Percentiles rank a stretch among this genome's conserved stretches.
Conservation (phyloP, 2,888 invertebrate species). For the Oscheius myriophilus region DNA sequence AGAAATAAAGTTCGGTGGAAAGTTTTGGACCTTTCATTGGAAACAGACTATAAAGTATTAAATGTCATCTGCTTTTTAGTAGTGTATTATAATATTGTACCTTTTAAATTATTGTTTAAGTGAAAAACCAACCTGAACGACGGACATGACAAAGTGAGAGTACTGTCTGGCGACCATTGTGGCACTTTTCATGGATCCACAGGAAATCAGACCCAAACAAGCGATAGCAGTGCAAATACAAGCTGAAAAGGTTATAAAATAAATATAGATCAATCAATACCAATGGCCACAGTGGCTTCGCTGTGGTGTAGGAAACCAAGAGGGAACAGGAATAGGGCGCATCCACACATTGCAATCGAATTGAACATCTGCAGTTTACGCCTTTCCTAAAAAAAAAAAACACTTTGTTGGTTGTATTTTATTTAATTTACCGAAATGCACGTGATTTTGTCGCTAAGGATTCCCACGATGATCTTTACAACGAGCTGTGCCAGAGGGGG, state of each 20-base stretch:
- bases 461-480: conserved; percentile 51
- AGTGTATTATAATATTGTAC: too few relatives aligned
- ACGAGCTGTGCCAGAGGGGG: conserved; percentile 51
- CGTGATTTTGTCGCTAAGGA: conserved; percentile 44
- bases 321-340: conserved; percentile 52
- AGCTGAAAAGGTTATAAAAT: not conserved
- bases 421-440: conserved; percentile 36
- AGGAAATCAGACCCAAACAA: conserved; percentile 50
- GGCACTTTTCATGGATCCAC: conserved; percentile 53
- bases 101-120: too few relatives aligned
- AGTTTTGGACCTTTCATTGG: too few relatives aligned
- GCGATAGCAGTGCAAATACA: conserved; percentile 47
- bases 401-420: not conserved
- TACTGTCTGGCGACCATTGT: conserved; percentile 52
- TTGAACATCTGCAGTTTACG: conserved; percentile 53
- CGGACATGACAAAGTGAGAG: conserved; percentile 54
- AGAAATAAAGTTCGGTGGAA: too few relatives aligned
- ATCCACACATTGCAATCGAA: conserved; percentile 54
- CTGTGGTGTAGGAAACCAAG: conserved; percentile 46
- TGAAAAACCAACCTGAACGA: conserved; percentile 44
- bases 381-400: conserved; percentile 35
- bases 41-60: too few relatives aligned
- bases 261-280: not conserved
- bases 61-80: too few relatives aligned
- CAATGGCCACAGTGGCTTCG: conserved; percentile 25